Percentiles rank a stretch among this genome's conserved stretches.
Evolutionary conservation across 2,888 invertebrate genomes (phyloP).

Genomic region (Apodemia mormo): DNA sequence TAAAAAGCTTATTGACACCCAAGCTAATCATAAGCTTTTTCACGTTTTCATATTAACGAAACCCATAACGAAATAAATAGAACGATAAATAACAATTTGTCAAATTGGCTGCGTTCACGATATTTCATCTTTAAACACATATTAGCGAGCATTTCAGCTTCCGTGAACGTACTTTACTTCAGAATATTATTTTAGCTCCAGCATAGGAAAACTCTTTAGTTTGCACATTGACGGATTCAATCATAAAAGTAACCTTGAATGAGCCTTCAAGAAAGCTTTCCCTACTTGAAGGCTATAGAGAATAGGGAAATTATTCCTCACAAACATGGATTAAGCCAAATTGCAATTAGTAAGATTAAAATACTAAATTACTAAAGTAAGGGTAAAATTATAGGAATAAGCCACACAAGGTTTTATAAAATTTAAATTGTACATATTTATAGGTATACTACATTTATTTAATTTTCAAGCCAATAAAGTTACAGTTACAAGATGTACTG

Average conservation of each 20-base stretch:
- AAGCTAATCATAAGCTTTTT: not conserved
- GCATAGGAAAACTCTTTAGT: not conserved
- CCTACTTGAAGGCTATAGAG: too few relatives aligned
- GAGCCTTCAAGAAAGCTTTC: too few relatives aligned
- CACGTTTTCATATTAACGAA: not conserved
- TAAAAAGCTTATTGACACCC: too few relatives aligned
- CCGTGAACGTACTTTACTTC: not conserved
- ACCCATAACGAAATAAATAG: not conserved
- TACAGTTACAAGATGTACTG: too few relatives aligned
- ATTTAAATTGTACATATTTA: too few relatives aligned
- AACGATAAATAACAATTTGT: not conserved
- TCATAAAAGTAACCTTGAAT: too few relatives aligned
- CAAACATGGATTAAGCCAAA: not conserved
- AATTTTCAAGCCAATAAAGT: too few relatives aligned
- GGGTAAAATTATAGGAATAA: too few relatives aligned
- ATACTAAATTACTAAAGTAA: too few relatives aligned
- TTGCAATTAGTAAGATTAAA: not conserved
- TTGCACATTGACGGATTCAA: not conserved
- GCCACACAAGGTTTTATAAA: too few relatives aligned
- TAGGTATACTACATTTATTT: too few relatives aligned
- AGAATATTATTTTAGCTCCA: not conserved
- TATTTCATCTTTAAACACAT: conserved; percentile 2
- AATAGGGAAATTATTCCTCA: not conserved
- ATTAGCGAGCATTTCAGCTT: not conserved
- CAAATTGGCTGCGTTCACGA: not conserved